A percentile compares a stretch with the other conserved stretches of the same genome.
Evolutionary conservation across 1,140 invertebrate genomes (phyloP).

Genomic region (Zophobas morio): DNA sequence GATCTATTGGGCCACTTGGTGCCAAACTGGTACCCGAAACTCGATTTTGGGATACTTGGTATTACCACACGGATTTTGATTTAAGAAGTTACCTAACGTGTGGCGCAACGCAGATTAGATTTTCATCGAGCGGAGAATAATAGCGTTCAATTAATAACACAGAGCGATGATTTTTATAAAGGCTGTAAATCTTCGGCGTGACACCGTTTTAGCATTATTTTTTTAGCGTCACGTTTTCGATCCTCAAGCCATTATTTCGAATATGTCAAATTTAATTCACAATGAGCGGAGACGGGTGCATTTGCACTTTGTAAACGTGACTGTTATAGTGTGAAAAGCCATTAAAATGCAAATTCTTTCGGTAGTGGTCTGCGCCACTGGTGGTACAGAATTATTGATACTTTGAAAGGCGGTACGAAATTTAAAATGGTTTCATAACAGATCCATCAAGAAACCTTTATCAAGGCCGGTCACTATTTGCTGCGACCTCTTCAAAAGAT

Average conservation of each 20-base stretch:
- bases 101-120: not conserved
- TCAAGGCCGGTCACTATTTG: conserved; percentile 33
- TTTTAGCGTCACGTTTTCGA: too few species aligned
- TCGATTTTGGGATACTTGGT: not conserved
- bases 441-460: conserved; percentile 37
- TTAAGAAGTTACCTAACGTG: not conserved
- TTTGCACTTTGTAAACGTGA: too few species aligned
- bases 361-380: not conserved
- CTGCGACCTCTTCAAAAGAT: conserved; percentile 22
- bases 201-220: too few species aligned
- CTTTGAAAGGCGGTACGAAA: conserved; percentile 7
- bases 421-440: conserved; percentile 33
- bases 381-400: not conserved
- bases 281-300: too few species aligned
- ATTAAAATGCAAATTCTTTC: not conserved
- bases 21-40: not conserved
- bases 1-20: conserved; percentile 14
- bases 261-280: too few species aligned
- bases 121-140: too few species aligned
- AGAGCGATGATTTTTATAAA: too few species aligned
- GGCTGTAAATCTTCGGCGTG: too few species aligned
- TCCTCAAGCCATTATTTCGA: too few species aligned
- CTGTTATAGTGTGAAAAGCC: not conserved
- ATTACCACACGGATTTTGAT: not conserved
- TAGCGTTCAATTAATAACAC: too few species aligned